Percentiles rank a stretch among this genome's conserved stretches.
These are phyloP conservation scores for Zootermopsis nevadensis DNA, from an alignment of 2,888 invertebrate species.

Conservation along the genomic window DNA sequence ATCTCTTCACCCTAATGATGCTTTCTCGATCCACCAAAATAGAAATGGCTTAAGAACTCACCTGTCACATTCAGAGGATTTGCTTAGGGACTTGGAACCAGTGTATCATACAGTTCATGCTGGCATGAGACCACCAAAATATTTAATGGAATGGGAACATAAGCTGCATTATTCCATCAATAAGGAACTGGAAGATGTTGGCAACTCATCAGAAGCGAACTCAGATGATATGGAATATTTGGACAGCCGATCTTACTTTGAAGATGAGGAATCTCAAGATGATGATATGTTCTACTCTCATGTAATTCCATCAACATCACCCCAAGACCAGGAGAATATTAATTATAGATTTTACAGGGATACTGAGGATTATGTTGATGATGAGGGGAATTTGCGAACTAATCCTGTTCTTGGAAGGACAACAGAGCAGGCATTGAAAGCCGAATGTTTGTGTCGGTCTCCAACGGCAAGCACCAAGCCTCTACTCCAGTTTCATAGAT, in stretches of 20 bases:
- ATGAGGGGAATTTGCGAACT: background rate
- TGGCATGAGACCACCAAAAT: conserved; percentile 54
- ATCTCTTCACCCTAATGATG: conserved; percentile 10
- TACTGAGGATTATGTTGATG: background rate
- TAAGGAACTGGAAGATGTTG: conserved; percentile 4
- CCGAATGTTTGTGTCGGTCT: background rate
- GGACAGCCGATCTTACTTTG: conserved; percentile 23
- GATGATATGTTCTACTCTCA: conserved; percentile 52
- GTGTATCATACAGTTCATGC: conserved; percentile 63
- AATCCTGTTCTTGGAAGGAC: background rate
- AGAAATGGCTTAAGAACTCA: background rate
- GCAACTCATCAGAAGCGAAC: conserved; percentile 12
- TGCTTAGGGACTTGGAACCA: conserved; percentile 32
- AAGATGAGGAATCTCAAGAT: conserved; percentile 28
- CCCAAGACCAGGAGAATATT: conserved; percentile 13
- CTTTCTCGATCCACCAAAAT: background rate
- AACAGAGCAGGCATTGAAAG: background rate
- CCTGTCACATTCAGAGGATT: background rate
- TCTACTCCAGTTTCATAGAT: background rate
- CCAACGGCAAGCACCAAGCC: background rate
- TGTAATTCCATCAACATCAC: conserved; percentile 48
- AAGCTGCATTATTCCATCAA: conserved; percentile 20
- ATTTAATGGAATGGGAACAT: conserved; percentile 30
- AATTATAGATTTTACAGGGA: background rate
- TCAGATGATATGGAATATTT: conserved; percentile 30